Conservation (phyloP, 2,113 vertebrate genomes). For the Silurus asotus region DNA sequence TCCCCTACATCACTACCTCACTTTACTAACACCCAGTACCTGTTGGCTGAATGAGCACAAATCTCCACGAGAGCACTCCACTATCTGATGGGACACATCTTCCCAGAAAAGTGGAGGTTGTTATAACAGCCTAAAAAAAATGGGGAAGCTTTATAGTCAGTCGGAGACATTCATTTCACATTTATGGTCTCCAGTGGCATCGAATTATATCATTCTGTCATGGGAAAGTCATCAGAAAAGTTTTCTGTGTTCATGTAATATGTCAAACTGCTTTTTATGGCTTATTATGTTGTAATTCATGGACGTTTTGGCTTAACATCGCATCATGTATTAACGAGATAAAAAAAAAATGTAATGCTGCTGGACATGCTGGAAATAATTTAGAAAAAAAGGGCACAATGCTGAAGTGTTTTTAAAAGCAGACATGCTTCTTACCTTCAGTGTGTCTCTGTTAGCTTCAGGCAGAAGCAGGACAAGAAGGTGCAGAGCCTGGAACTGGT, state of each 20-base stretch:
- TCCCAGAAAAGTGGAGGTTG: too few relatives aligned
- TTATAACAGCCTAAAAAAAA: too few relatives aligned
- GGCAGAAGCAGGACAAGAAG: slow-evolving; percentile 89
- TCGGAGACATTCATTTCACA: neutral
- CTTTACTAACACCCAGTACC: too few relatives aligned
- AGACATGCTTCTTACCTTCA: slow-evolving; percentile 77
- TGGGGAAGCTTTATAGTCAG: neutral
- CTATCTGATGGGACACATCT: too few relatives aligned
- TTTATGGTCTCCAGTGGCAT: neutral
- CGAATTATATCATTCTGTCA: neutral
- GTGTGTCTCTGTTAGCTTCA: slow-evolving; percentile 85
- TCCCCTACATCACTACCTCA: too few relatives aligned
- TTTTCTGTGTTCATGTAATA: neutral
- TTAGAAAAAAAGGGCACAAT: neutral
- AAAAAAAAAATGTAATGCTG: neutral
- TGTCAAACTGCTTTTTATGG: neutral
- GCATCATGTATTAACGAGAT: neutral
- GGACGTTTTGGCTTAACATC: neutral
- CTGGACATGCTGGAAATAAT: neutral
- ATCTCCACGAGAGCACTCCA: too few relatives aligned
- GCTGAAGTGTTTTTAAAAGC: neutral
- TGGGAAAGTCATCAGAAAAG: neutral
- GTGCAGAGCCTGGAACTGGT: slow-evolving; percentile 92
- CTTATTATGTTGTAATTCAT: neutral
- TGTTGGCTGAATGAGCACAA: too few relatives aligned